Conservation (phyloP, 2,797 vertebrate species). For the Gymnothorax javanicus region DNA sequence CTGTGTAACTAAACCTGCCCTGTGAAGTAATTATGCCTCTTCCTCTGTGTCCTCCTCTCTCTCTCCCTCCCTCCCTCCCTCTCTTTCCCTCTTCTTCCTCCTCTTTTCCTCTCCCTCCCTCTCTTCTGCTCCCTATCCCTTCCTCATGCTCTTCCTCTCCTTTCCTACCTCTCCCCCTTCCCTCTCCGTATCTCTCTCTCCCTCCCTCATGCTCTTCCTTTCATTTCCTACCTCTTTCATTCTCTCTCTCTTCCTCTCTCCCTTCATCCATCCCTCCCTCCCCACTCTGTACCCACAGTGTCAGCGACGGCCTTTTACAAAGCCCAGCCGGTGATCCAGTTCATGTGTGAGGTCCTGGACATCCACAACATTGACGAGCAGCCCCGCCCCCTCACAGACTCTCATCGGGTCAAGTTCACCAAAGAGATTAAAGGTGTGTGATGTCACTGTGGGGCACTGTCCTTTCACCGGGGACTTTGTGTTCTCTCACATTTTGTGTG, state of each 20-base stretch:
- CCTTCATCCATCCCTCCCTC: neutral
- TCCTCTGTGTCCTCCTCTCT: neutral
- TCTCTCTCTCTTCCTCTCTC: neutral
- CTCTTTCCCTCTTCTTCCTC: neutral
- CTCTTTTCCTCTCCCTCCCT: neutral
- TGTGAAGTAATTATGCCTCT: neutral
- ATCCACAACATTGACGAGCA: slow-evolving; percentile 99
- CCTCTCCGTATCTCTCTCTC: too few relatives aligned
- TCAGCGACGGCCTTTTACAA: slow-evolving; percentile 99
- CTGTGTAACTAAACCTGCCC: too few relatives aligned
- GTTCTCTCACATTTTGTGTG: neutral
- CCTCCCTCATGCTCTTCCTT: too few relatives aligned
- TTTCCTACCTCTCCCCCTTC: neutral
- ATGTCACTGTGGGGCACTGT: too few relatives aligned
- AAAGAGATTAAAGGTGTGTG: slow-evolving; percentile 98
- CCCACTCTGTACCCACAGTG: slow-evolving; percentile 69
- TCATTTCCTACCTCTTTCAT: too few relatives aligned
- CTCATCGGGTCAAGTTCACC: slow-evolving; percentile 99
- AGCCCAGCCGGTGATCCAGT: slow-evolving; percentile 99
- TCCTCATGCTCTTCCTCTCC: neutral
- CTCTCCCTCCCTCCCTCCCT: neutral
- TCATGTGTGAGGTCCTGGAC: slow-evolving; percentile 99
- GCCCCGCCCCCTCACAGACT: slow-evolving; percentile 96
- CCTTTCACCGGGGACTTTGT: neutral
- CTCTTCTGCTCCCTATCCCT: neutral